Conservation (phyloP, 1,140 invertebrate genomes). For the Cardiocondyla obscurior region DNA sequence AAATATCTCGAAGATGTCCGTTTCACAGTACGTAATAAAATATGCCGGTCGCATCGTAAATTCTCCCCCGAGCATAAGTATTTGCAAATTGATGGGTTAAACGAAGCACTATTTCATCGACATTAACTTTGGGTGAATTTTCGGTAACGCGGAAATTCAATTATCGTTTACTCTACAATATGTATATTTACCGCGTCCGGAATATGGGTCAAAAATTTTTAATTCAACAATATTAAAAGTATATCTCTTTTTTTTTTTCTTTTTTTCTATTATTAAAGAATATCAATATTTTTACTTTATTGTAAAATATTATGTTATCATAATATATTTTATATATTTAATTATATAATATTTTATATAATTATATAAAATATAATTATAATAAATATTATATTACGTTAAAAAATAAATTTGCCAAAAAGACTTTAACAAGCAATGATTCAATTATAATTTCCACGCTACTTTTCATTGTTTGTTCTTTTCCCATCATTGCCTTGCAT, state of each 20-base stretch:
- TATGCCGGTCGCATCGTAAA: slow-evolving; percentile 80
- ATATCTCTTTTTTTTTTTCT: too few relatives aligned
- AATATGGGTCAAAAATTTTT: neutral
- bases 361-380: neutral
- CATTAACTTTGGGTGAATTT: neutral
- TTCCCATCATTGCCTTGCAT: neutral
- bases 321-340: too few relatives aligned
- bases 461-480: slow-evolving; percentile 28
- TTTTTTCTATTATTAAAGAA: too few relatives aligned
- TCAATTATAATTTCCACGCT: slow-evolving; percentile 5
- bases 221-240: neutral
- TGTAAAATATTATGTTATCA: too few relatives aligned
- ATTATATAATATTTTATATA: too few relatives aligned
- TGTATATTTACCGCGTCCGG: neutral
- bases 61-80: slow-evolving; percentile 72
- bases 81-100: slow-evolving; percentile 66
- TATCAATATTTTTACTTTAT: too few relatives aligned
- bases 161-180: neutral
- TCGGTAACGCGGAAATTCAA: neutral
- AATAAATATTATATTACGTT: neutral
- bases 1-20: slow-evolving; percentile 79
- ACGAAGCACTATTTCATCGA: slow-evolving; percentile 44
- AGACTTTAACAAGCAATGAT: neutral
- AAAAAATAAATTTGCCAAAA: too few relatives aligned
- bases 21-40: slow-evolving; percentile 81